Evolutionary conservation across 2,797 vertebrate species (phyloP).

Genomic region (Decapterus maruadsi): DNA sequence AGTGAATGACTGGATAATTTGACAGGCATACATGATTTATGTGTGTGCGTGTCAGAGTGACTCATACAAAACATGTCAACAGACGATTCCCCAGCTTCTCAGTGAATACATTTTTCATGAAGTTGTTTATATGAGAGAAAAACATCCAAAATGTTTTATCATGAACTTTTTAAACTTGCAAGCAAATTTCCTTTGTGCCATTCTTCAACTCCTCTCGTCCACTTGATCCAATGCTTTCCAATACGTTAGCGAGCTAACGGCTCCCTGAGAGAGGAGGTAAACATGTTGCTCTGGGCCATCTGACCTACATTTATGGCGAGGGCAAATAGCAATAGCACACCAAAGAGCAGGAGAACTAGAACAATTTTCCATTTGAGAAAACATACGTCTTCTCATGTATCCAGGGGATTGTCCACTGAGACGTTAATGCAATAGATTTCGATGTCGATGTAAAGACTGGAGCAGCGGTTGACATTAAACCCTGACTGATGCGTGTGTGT

Average conservation of each 20-base stretch:
- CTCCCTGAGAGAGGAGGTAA: background rate
- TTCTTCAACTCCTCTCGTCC: background rate
- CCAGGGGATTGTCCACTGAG: background rate
- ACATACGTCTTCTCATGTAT: background rate
- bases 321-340: background rate
- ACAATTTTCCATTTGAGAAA: conserved; percentile 4
- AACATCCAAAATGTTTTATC: conserved; percentile 8
- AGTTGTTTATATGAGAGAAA: conserved; percentile 14
- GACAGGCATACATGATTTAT: too few relatives aligned
- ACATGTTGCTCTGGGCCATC: conserved; percentile 5
- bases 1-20: background rate
- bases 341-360: background rate
- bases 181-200: background rate
- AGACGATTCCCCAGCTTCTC: conserved; percentile 2
- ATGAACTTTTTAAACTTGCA: conserved; percentile 13
- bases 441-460: background rate
- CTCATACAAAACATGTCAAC: conserved; percentile 2
- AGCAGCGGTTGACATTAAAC: background rate
- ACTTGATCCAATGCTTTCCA: background rate
- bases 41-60: conserved; percentile 2
- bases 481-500: background rate
- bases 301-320: conserved; percentile 22
- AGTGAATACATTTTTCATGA: conserved; percentile 20
- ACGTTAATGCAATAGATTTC: background rate
- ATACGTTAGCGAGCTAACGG: background rate